Evolutionary conservation across 2,113 vertebrate species (phyloP).

Genomic region (Ctenodactylus gundi): DNA sequence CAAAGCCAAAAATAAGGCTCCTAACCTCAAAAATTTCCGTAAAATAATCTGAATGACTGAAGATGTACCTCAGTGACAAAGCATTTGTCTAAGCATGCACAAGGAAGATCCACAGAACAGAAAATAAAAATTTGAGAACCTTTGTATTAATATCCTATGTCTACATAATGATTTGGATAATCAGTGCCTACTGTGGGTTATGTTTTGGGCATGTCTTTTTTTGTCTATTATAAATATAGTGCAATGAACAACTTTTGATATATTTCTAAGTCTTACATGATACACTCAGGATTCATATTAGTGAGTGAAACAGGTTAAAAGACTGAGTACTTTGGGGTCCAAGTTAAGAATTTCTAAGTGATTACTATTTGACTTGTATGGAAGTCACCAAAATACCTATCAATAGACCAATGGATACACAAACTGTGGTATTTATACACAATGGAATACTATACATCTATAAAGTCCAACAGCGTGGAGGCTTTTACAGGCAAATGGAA

Average conservation of each 20-base stretch:
- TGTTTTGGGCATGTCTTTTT: not conserved
- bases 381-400: no score
- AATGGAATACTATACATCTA: no score
- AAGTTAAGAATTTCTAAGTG: conserved; percentile 13
- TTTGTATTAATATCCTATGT: not conserved
- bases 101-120: not conserved
- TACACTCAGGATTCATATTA: not conserved
- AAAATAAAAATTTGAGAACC: not conserved
- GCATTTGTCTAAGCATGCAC: not conserved
- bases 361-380: not conserved
- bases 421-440: no score
- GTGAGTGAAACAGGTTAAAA: not conserved
- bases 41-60: not conserved
- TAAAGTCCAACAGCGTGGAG: no score
- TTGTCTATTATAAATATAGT: conserved; percentile 16
- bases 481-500: no score
- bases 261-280: not conserved
- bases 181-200: not conserved
- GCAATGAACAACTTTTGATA: not conserved
- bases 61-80: not conserved
- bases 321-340: not conserved
- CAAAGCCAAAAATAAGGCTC: not conserved
- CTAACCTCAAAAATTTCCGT: not conserved
- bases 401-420: no score
- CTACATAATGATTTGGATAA: not conserved